Conservation (phyloP, 2,797 vertebrate species). For the Psittacula derbiana region DNA sequence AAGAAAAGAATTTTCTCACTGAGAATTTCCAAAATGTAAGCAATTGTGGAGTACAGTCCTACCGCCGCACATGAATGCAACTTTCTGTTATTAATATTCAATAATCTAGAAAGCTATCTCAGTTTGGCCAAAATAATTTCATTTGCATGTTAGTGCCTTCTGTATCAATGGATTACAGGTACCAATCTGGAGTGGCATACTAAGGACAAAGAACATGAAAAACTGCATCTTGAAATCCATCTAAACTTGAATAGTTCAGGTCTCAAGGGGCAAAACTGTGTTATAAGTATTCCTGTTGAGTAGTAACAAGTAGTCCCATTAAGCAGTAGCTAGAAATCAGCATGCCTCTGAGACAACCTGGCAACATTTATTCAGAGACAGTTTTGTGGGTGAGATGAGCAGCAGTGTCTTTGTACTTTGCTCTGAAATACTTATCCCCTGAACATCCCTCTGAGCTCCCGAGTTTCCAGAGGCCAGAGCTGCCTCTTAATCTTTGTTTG, state of each 20-base stretch:
- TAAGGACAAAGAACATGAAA: constrained; percentile 37
- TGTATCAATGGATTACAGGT: background rate
- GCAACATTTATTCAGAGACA: constrained; percentile 20
- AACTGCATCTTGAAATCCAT: constrained; percentile 27
- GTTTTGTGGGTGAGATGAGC: constrained; percentile 21
- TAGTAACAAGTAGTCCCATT: constrained; percentile 45
- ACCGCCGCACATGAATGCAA: background rate
- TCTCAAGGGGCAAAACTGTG: constrained; percentile 39
- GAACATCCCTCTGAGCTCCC: background rate
- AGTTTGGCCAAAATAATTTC: constrained; percentile 19
- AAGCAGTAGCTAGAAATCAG: constrained; percentile 57
- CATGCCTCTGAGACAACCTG: constrained; percentile 2
- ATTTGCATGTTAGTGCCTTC: background rate
- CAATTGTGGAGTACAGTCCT: background rate
- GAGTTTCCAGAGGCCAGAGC: constrained; percentile 47
- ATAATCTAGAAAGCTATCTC: background rate
- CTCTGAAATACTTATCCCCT: constrained; percentile 49
- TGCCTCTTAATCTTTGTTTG: constrained; percentile 60
- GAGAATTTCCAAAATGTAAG: background rate
- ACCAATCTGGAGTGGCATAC: background rate
- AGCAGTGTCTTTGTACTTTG: constrained; percentile 37
- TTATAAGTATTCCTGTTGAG: constrained; percentile 50
- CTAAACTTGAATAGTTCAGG: constrained; percentile 31
- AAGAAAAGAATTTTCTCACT: background rate
- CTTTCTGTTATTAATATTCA: background rate